phyloP scores from a whole-genome alignment of 2,888 invertebrate species.

The Perizoma affinitatum region DNA sequence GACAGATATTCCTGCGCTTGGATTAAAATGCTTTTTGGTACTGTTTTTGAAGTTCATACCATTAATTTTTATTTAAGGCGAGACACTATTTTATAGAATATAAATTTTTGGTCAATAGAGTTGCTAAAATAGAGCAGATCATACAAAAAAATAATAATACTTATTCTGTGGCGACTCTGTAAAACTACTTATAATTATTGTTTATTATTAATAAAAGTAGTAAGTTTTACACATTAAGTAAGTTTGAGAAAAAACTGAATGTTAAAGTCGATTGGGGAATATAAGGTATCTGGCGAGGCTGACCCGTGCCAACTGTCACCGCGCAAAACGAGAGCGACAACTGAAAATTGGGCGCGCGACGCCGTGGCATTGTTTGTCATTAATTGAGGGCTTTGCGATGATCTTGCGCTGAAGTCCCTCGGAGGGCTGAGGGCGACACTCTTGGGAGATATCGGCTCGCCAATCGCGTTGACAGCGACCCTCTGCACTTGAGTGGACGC shows the following conservation, averaged over 20 bases:
- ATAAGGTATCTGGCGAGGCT: slow-evolving; percentile 56
- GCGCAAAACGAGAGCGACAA: slow-evolving; percentile 75
- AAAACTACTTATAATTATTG: too few species aligned
- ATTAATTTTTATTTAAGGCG: too few species aligned
- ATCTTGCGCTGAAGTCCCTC: slow-evolving; percentile 69
- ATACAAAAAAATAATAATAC: too few species aligned
- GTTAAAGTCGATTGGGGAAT: slow-evolving; percentile 50
- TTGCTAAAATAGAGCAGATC: too few species aligned
- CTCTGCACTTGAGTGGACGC: slow-evolving; percentile 68
- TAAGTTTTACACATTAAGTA: slow-evolving; percentile 7
- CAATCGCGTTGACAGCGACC: slow-evolving; percentile 81
- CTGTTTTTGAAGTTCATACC: background rate
- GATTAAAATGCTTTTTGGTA: background rate
- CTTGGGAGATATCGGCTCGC: slow-evolving; percentile 78
- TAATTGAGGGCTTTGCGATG: slow-evolving; percentile 81
- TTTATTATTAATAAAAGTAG: too few species aligned
- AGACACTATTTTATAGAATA: too few species aligned
- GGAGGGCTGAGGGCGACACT: slow-evolving; percentile 67
- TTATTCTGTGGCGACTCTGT: too few species aligned
- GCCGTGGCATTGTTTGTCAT: slow-evolving; percentile 73
- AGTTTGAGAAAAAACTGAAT: slow-evolving; percentile 47
- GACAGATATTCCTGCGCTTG: background rate
- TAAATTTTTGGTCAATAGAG: too few species aligned
- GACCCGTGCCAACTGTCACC: slow-evolving; percentile 78
- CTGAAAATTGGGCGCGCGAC: slow-evolving; percentile 76